A percentile compares a stretch with the other conserved stretches of the same genome.
Conservation (phyloP, 2,888 invertebrate genomes). For the Mystacides longicornis region DNA sequence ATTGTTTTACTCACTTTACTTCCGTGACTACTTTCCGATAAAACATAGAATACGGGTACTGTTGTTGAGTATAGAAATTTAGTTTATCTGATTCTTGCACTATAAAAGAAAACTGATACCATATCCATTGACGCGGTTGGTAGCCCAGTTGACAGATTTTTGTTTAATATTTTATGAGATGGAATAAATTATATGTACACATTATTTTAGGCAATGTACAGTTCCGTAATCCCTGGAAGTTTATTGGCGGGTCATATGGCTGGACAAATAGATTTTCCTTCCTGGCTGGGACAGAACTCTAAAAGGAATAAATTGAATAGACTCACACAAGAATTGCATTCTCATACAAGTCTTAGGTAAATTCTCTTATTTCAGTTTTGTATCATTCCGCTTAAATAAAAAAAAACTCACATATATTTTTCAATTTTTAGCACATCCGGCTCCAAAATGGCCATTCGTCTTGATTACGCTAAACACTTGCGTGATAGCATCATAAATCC, state of each 20-base stretch:
- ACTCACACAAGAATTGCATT: constrained; percentile 73
- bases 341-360: constrained; percentile 77
- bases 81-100: too few relatives aligned
- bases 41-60: too few relatives aligned
- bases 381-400: too few relatives aligned
- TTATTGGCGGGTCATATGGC: constrained; percentile 72
- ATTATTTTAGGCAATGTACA: constrained; percentile 68
- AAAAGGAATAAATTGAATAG: constrained; percentile 72
- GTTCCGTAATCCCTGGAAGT: constrained; percentile 86
- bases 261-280: constrained; percentile 82
- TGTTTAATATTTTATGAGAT: too few relatives aligned
- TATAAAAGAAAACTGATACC: too few relatives aligned
- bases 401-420: too few relatives aligned
- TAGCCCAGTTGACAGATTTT: too few relatives aligned
- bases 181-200: not conserved
- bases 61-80: too few relatives aligned
- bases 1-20: too few relatives aligned
- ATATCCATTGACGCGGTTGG: too few relatives aligned
- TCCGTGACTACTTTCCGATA: too few relatives aligned
- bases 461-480: constrained; percentile 82
- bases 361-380: too few relatives aligned
- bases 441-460: constrained; percentile 71
- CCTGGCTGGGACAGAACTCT: constrained; percentile 96
- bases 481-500: constrained; percentile 71
- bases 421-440: constrained; percentile 64